Percentiles rank a stretch among this genome's conserved stretches.
Conservation (phyloP, 2,888 invertebrate species). For the Apamea monoglypha region DNA sequence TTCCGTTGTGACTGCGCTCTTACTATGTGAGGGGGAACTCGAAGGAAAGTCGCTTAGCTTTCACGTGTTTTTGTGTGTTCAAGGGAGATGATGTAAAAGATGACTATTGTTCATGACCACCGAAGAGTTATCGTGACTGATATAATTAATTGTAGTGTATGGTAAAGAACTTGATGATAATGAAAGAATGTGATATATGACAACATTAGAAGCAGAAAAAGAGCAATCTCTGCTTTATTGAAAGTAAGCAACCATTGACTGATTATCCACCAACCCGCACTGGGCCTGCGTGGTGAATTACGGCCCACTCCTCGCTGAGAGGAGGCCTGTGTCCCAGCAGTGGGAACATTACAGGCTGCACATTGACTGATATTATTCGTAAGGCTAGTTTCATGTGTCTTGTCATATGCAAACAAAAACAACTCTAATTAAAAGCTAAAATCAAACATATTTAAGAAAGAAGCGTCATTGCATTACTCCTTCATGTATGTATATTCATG, state of each 20-base stretch:
- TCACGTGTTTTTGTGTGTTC: not conserved
- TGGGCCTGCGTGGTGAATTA: too few species aligned
- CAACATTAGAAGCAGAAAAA: not conserved
- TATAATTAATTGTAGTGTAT: not conserved
- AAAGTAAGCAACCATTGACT: not conserved
- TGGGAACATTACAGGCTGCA: too few species aligned
- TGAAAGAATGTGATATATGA: not conserved
- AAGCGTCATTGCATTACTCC: constrained; percentile 5
- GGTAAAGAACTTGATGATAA: not conserved
- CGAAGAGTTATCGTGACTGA: not conserved
- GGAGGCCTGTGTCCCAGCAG: too few species aligned
- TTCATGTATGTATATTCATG: constrained; percentile 41
- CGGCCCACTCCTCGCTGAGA: too few species aligned
- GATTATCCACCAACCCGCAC: not conserved
- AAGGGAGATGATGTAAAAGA: not conserved
- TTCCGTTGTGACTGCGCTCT: constrained; percentile 61
- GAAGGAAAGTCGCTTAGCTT: constrained; percentile 19
- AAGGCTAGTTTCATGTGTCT: not conserved
- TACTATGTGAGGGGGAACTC: constrained; percentile 42
- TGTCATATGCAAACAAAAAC: not conserved
- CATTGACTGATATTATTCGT: not conserved
- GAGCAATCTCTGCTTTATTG: not conserved
- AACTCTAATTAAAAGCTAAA: constrained; percentile 5
- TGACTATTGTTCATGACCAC: not conserved
- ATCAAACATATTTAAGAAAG: not conserved